Base-by-base conservation (phyloP, 2,888 invertebrate species). In the Hirudinaria manillensis region DNA sequence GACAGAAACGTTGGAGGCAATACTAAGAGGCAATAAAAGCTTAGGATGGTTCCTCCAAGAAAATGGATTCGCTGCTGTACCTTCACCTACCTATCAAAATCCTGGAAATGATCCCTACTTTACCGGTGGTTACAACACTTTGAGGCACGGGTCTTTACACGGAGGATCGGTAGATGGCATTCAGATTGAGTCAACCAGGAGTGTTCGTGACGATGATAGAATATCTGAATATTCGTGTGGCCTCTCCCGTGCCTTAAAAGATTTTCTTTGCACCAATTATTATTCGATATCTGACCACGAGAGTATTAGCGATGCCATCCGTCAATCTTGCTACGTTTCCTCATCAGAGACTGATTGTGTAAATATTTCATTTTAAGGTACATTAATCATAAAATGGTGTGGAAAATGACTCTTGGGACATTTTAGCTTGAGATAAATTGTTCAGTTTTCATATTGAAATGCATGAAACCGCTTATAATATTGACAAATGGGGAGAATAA, bases 51-150 rank as follows among this genome's bases (percentile, higher is more conserved):
- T 77, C 3, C 61, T 80, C 24, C 67, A 77, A 53, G 29, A 70
- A 6, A 71, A 77, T n/a, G 79, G 78, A 2, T 80, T 75, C 72
- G 75, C 73, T 27, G 74, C 77, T n/a, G 78, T 80, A 3, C 80
- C 80, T 10, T 78, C 80, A 3, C 79, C 80, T 6, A 61, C 65
- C 16, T 66, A 77, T 45, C 75, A 71, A 16, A 65, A 71, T 7
- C 79, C 79, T 10, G 70, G 70, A 13, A 75, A 55, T 16, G 70
- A 71, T 2, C 16, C 56, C 7, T 80, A 76, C 73, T 80, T 76
- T 76, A 45, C 74, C 19, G 80, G 79, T 19, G 79, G 80, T 16
- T 79, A 79, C 75, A 80, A 77, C 72, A 78, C 78, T 6, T 55
- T 36, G 61, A 32, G 16, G 6, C 78, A 79, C 53, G 79, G 79